Percentiles rank a stretch among this genome's conserved stretches.
Conservation (phyloP, 2,797 vertebrate species). For the Florisuga fusca region DNA sequence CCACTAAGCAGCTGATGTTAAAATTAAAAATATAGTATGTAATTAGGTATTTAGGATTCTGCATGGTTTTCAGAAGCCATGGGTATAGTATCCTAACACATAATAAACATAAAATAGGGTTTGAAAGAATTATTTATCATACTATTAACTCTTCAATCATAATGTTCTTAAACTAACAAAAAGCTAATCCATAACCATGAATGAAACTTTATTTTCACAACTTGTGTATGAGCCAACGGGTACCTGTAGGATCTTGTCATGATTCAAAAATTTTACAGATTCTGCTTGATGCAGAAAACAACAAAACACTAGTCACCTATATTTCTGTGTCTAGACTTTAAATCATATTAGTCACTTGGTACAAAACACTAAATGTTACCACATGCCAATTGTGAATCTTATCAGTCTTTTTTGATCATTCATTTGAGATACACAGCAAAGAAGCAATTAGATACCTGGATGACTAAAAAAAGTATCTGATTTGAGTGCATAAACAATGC, state of each 20-base stretch:
- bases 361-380: background rate
- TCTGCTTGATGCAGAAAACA: background rate
- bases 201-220: background rate
- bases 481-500: background rate
- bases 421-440: background rate
- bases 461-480: background rate
- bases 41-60: background rate
- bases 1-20: conserved; percentile 21
- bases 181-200: background rate
- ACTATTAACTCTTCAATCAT: background rate
- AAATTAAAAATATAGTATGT: conserved; percentile 20
- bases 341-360: background rate
- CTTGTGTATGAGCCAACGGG: background rate
- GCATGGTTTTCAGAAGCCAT: background rate
- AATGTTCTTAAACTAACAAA: background rate
- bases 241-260: background rate
- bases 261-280: background rate
- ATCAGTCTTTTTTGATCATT: background rate
- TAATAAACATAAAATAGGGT: background rate
- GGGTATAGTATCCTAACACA: background rate
- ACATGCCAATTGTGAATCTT: background rate
- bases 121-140: background rate
- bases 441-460: background rate
- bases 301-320: background rate
- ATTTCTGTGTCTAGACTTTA: background rate